Percentiles rank a stretch among this genome's conserved stretches.
These are phyloP conservation scores for Trachurus trachurus DNA, from an alignment of 2,797 vertebrate genomes.

Conservation along the genomic window DNA sequence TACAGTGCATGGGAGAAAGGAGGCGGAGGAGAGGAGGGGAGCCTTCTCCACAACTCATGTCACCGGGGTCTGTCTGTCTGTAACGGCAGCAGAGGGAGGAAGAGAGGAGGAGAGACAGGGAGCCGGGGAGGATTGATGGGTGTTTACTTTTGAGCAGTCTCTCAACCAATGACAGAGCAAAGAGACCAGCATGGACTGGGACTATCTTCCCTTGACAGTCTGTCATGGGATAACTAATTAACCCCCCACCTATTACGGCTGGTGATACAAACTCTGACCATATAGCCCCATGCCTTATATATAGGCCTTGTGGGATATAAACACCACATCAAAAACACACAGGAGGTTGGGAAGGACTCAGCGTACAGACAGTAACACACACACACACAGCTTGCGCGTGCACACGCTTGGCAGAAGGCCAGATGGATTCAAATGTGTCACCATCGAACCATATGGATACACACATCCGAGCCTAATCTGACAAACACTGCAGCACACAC, in stretches of 20 bases:
- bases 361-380: conserved; percentile 25
- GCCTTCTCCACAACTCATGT: conserved; percentile 66
- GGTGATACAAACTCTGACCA: conserved; percentile 30
- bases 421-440: conserved; percentile 69
- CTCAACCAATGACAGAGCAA: conserved; percentile 66
- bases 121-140: conserved; percentile 74
- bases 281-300: conserved; percentile 32
- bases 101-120: conserved; percentile 50
- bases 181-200: conserved; percentile 41
- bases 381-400: conserved; percentile 20
- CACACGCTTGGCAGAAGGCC: conserved; percentile 71
- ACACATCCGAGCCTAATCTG: conserved; percentile 62
- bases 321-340: conserved; percentile 32
- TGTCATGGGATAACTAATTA: conserved; percentile 42
- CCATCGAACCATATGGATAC: conserved; percentile 74
- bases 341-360: conserved; percentile 24
- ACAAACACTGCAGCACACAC: conserved; percentile 56
- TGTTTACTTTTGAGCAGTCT: conserved; percentile 78
- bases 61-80: conserved; percentile 41
- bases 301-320: conserved; percentile 17
- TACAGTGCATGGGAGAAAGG: conserved; percentile 64
- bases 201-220: conserved; percentile 41
- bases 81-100: conserved; percentile 45
- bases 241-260: conserved; percentile 2
- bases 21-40: conserved; percentile 68